A percentile compares a stretch with the other conserved stretches of the same genome.
Conservation (phyloP, 2,888 invertebrate genomes). For the Euzophera pinguis region DNA sequence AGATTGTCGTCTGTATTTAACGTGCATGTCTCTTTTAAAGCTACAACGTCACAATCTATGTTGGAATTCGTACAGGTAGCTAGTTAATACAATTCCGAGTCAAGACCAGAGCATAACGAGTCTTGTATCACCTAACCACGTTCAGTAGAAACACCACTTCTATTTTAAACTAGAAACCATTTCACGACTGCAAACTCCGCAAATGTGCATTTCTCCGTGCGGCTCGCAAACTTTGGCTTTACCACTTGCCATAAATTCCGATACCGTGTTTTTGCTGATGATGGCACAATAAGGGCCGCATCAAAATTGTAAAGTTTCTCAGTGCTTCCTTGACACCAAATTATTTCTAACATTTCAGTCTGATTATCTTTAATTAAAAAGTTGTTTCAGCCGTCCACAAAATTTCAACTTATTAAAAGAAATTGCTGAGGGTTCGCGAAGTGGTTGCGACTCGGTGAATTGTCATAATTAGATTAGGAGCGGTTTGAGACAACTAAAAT, state of each 20-base stretch:
- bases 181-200: constrained; percentile 64
- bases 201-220: constrained; percentile 61
- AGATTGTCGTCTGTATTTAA: constrained; percentile 46
- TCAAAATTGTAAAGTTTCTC: constrained; percentile 61
- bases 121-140: constrained; percentile 67
- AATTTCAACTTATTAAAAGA: constrained; percentile 70
- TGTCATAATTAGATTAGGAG: constrained; percentile 67
- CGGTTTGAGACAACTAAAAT: constrained; percentile 44
- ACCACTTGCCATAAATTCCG: constrained; percentile 68
- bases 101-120: constrained; percentile 57
- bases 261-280: constrained; percentile 62
- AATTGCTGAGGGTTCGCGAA: constrained; percentile 58
- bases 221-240: constrained; percentile 62
- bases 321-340: constrained; percentile 57
- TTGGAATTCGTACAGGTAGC: constrained; percentile 39
- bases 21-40: constrained; percentile 22
- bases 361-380: constrained; percentile 76
- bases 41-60: constrained; percentile 31
- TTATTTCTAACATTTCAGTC: constrained; percentile 65
- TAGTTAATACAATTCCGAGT: constrained; percentile 46
- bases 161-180: constrained; percentile 73
- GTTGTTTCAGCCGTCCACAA: constrained; percentile 62
- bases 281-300: constrained; percentile 49
- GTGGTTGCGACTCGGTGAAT: constrained; percentile 63
- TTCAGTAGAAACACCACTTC: constrained; percentile 58